These are phyloP conservation scores for Scarus forsteni DNA, from an alignment of 2,797 vertebrate species.

Conservation along the genomic window DNA sequence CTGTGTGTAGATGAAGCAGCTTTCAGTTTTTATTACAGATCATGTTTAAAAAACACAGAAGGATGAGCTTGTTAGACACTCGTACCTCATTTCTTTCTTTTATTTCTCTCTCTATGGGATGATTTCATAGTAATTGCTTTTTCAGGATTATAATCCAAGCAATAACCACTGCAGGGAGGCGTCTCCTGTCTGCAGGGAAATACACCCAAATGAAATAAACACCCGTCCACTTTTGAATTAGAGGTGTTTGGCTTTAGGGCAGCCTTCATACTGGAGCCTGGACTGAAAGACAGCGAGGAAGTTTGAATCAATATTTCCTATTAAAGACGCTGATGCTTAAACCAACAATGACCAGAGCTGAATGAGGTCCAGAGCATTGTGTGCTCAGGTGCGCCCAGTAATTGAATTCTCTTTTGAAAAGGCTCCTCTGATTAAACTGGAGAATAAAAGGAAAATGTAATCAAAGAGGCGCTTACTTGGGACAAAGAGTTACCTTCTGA, in stretches of 20 bases:
- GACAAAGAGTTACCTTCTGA: conserved; percentile 76
- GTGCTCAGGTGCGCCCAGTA: conserved; percentile 83
- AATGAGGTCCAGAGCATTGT: conserved; percentile 78
- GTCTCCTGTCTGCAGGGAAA: conserved; percentile 73
- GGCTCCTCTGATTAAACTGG: conserved; percentile 81
- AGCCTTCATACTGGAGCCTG: conserved; percentile 57
- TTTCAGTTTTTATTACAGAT: conserved; percentile 36
- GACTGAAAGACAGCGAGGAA: conserved; percentile 65
- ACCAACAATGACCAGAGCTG: conserved; percentile 78
- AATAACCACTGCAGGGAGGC: conserved; percentile 66
- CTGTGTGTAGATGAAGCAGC: conserved; percentile 33
- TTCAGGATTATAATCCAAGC: conserved; percentile 70
- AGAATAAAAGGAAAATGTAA: conserved; percentile 77
- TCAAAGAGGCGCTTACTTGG: conserved; percentile 69
- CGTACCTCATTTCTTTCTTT: conserved; percentile 42
- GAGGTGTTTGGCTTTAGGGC: conserved; percentile 63
- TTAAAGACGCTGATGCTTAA: conserved; percentile 80
- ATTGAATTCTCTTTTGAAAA: conserved; percentile 85
- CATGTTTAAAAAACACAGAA: conserved; percentile 35
- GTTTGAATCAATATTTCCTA: conserved; percentile 84
- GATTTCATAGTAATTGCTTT: conserved; percentile 77
- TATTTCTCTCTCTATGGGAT: conserved; percentile 36
- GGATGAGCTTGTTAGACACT: conserved; percentile 32
- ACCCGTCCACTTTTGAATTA: conserved; percentile 70
- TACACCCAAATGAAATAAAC: conserved; percentile 79